Percentiles rank a stretch among this genome's conserved stretches.
These are phyloP conservation scores for Octomys mimax DNA, from an alignment of 2,797 vertebrate species.

Conservation along the genomic window DNA sequence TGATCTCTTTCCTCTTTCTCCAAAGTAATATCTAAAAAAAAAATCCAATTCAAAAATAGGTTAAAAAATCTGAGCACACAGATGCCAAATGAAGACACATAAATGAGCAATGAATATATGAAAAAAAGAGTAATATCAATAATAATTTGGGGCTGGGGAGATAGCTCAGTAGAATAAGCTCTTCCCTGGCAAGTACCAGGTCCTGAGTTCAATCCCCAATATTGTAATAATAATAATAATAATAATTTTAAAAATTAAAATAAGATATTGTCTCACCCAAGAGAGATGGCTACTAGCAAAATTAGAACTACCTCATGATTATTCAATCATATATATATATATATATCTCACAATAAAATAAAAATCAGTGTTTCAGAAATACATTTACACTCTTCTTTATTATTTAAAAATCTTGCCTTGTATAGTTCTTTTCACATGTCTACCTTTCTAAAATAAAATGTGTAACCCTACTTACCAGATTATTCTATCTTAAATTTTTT, in stretches of 20 bases:
- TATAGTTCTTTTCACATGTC: not conserved
- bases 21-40: not conserved
- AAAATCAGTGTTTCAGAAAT: not conserved
- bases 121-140: not conserved
- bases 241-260: not conserved
- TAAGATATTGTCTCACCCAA: not conserved
- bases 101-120: not conserved
- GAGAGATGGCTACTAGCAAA: not conserved
- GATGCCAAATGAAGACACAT: not conserved
- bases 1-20: not conserved
- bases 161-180: too few relatives aligned
- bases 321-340: not conserved
- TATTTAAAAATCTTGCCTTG: not conserved
- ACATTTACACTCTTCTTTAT: not conserved
- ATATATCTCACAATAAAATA: not conserved
- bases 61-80: not conserved
- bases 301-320: not conserved
- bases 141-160: too few relatives aligned
- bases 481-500: not conserved
- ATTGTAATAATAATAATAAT: not conserved
- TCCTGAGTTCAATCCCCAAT: too few relatives aligned
- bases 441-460: not conserved
- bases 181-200: too few relatives aligned
- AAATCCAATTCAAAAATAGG: not conserved
- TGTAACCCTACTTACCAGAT: not conserved